Evolutionary conservation across 1,140 invertebrate genomes (phyloP).

Genomic region (Mya arenaria): DNA sequence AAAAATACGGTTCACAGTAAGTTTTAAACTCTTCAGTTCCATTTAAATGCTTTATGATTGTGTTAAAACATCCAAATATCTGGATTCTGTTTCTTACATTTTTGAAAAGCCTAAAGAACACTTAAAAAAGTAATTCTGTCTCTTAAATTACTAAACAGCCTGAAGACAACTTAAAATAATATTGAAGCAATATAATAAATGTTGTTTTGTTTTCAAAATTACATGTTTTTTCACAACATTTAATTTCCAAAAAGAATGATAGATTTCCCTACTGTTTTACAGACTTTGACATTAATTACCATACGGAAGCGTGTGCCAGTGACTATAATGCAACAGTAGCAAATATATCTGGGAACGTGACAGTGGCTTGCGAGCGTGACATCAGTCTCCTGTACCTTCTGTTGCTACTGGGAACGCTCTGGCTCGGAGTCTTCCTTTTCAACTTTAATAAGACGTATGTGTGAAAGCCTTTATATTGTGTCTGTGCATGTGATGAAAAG

Average conservation of each 20-base stretch:
- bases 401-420: slow-evolving; percentile 85
- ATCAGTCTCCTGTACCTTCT: slow-evolving; percentile 85
- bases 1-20: slow-evolving; percentile 84
- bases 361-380: slow-evolving; percentile 79
- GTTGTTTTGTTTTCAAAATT: too few relatives aligned
- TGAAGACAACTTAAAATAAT: too few relatives aligned
- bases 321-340: slow-evolving; percentile 5
- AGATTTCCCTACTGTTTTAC: slow-evolving; percentile 24
- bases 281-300: slow-evolving; percentile 72
- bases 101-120: too few relatives aligned
- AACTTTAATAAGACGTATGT: slow-evolving; percentile 85
- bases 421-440: slow-evolving; percentile 85
- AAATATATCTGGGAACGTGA: not conserved
- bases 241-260: too few relatives aligned
- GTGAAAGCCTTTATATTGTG: too few relatives aligned
- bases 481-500: too few relatives aligned
- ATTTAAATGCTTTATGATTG: not conserved
- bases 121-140: too few relatives aligned
- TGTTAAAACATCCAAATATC: too few relatives aligned
- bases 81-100: too few relatives aligned
- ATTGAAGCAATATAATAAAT: too few relatives aligned
- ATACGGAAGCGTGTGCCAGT: slow-evolving; percentile 61
- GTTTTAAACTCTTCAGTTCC: slow-evolving; percentile 43
- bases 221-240: too few relatives aligned
- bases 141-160: not conserved